Percentiles rank a stretch among this genome's conserved stretches.
These are phyloP conservation scores for Chloroclysta siterata DNA, from an alignment of 2,888 invertebrate species.

Conservation along the genomic window DNA sequence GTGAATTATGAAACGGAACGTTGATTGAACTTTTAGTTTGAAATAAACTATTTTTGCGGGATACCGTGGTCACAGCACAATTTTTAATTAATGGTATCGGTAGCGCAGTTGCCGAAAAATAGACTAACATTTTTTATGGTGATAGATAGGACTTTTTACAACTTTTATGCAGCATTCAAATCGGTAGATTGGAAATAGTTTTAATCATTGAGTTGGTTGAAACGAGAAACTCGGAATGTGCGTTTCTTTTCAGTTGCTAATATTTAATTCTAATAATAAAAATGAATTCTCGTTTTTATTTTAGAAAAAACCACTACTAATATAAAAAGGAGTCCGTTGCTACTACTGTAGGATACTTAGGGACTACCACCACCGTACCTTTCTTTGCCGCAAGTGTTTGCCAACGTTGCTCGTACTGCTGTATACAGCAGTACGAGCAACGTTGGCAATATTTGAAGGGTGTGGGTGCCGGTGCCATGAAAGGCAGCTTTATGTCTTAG, in stretches of 20 bases:
- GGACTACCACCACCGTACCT: no score
- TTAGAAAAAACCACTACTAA: no score
- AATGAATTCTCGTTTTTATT: no score
- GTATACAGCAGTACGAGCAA: no score
- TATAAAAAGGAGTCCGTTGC: no score
- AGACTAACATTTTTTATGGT: conserved; percentile 25
- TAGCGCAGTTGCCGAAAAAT: conserved; percentile 19
- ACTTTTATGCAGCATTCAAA: conserved; percentile 13
- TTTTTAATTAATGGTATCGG: conserved; percentile 29
- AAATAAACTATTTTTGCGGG: conserved; percentile 30
- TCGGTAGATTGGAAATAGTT: conserved; percentile 3
- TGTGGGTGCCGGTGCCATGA: no score
- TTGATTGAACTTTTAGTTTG: conserved; percentile 39
- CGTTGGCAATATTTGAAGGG: no score
- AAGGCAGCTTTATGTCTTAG: no score
- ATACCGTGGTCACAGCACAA: conserved; percentile 18
- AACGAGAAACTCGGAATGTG: neutral
- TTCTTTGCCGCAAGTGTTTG: no score
- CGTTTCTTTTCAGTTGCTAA: neutral
- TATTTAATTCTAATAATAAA: no score
- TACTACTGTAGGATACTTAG: no score
- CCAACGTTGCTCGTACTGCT: no score
- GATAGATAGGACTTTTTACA: conserved; percentile 21
- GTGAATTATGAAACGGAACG: conserved; percentile 37
- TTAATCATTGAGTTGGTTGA: conserved; percentile 14